A percentile compares a stretch with the other conserved stretches of the same genome.
These are phyloP conservation scores for Xenentodon cancila DNA, from an alignment of 2,797 vertebrate species.

Conservation along the genomic window DNA sequence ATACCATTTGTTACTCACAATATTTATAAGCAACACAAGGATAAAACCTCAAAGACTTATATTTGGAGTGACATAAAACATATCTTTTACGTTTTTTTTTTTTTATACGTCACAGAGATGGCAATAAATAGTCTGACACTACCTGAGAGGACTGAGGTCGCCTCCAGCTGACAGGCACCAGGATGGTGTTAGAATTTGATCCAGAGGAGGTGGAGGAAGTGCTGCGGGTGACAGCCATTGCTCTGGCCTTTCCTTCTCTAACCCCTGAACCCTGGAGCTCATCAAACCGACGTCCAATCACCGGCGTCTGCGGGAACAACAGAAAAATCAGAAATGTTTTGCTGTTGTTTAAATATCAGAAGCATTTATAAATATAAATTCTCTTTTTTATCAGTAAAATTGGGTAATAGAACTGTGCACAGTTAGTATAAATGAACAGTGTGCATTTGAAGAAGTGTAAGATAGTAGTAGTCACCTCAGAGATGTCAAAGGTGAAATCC, in stretches of 20 bases:
- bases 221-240: slow-evolving; percentile 94
- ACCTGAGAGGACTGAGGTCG: slow-evolving; percentile 97
- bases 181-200: slow-evolving; percentile 96
- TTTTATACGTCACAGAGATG: neutral
- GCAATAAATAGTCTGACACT: slow-evolving; percentile 4
- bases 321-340: neutral
- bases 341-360: neutral
- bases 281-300: slow-evolving; percentile 94
- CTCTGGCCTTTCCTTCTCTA: slow-evolving; percentile 90
- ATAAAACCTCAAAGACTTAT: no score
- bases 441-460: neutral
- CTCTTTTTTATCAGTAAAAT: neutral
- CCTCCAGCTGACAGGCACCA: slow-evolving; percentile 99
- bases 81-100: no score
- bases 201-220: slow-evolving; percentile 97
- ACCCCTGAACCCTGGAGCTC: slow-evolving; percentile 92
- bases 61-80: no score
- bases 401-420: no score
- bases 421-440: neutral
- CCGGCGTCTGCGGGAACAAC: slow-evolving; percentile 84
- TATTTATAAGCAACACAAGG: no score
- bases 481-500: slow-evolving; percentile 98
- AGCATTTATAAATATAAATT: no score
- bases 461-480: slow-evolving; percentile 84
- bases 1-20: no score